Evolutionary conservation across 2,888 invertebrate species (phyloP).

Genomic region (Theretra japonica): DNA sequence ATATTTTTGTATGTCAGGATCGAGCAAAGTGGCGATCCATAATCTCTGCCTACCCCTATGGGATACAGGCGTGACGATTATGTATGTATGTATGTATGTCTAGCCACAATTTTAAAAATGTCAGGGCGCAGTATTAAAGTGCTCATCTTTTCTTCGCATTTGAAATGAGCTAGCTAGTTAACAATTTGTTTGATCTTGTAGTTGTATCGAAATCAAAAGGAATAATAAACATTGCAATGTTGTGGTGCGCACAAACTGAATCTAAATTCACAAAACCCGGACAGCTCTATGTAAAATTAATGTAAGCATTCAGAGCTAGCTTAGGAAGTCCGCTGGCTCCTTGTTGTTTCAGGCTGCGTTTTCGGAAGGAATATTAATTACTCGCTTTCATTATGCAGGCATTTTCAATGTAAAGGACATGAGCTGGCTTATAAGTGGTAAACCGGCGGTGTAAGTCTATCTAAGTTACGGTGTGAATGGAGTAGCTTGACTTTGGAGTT

Average conservation of each 20-base stretch:
- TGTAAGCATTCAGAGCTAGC: slow-evolving; percentile 14
- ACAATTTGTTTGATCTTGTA: background rate
- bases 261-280: background rate
- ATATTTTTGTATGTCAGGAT: too few species aligned
- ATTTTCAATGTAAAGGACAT: background rate
- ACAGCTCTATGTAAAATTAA: slow-evolving; percentile 5
- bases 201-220: background rate
- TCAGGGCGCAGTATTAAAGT: too few species aligned
- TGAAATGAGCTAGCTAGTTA: too few species aligned
- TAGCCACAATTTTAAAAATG: too few species aligned
- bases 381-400: slow-evolving; percentile 28
- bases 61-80: too few species aligned
- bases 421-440: background rate
- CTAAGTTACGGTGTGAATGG: too few species aligned
- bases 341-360: slow-evolving; percentile 37
- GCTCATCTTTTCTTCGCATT: too few species aligned
- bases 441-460: background rate
- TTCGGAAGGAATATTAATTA: slow-evolving; percentile 41
- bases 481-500: too few species aligned
- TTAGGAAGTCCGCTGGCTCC: slow-evolving; percentile 28
- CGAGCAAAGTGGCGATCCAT: too few species aligned
- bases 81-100: too few species aligned
- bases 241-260: background rate
- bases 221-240: background rate
- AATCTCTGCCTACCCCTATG: too few species aligned